A percentile compares a stretch with the other conserved stretches of the same genome.
Conservation (phyloP, 1,140 invertebrate genomes). For the Bombus pyrosoma region DNA sequence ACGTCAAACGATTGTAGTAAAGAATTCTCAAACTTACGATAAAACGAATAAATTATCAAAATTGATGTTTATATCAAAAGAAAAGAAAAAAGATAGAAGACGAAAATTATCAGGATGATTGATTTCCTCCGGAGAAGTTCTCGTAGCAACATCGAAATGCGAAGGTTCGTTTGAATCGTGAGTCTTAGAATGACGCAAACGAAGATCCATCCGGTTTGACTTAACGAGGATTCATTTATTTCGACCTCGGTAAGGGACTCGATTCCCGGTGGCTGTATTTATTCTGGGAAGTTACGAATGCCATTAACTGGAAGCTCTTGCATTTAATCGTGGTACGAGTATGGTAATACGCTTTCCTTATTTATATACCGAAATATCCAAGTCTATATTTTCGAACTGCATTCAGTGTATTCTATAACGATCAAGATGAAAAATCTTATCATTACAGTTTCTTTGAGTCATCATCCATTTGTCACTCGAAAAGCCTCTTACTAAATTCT, state of each 20-base stretch:
- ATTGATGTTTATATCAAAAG: not conserved
- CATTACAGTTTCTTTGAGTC: slow-evolving; percentile 28
- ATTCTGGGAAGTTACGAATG: slow-evolving; percentile 64
- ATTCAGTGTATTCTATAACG: slow-evolving; percentile 2
- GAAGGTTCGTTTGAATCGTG: slow-evolving; percentile 57
- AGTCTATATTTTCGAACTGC: not conserved
- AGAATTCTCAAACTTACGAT: slow-evolving; percentile 9
- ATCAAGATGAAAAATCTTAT: slow-evolving; percentile 14
- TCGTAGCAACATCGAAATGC: slow-evolving; percentile 51
- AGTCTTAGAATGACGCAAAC: slow-evolving; percentile 62
- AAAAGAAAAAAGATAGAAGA: not conserved
- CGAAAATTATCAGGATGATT: not conserved
- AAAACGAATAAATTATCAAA: slow-evolving; percentile 34
- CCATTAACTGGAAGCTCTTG: slow-evolving; percentile 52
- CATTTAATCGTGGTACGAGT: slow-evolving; percentile 76
- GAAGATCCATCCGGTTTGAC: slow-evolving; percentile 65
- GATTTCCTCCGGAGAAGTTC: slow-evolving; percentile 21
- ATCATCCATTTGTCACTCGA: slow-evolving; percentile 43
- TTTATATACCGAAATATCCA: slow-evolving; percentile 68
- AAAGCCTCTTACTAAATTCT: too few relatives aligned
- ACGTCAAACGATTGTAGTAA: not conserved
- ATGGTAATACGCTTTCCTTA: slow-evolving; percentile 76
- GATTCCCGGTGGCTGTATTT: slow-evolving; percentile 78
- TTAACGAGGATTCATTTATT: slow-evolving; percentile 80
- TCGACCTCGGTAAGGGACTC: slow-evolving; percentile 73